Evolutionary conservation across 2,797 vertebrate species (phyloP), one percentile per base, ranked within the genome.

Genomic region (Myripristis jacobus): DNA sequence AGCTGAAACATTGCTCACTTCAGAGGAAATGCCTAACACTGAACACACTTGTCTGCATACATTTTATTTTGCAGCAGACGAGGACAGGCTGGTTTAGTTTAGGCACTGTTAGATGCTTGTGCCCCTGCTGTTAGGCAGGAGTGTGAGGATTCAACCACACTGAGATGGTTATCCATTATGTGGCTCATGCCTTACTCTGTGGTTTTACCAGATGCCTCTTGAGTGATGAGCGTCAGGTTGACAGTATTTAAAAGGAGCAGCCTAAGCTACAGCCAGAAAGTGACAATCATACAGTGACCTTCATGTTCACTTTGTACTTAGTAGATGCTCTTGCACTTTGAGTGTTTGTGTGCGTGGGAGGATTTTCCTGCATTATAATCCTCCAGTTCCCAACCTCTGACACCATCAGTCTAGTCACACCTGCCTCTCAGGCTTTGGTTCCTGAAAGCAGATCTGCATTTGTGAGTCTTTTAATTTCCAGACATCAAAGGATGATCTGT

Each of bases 401-500:
- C 51, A 64, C 71, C 71, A 86, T 81, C 79, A 73, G 59, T 83
- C 73, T 74, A 34, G 73, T 75, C 65, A 59, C 70, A 72, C 69
- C 59, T 81, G 78, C 75, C 74, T 85, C 70, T 72, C 83, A 85
- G 57, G 50, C 72, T 48, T 71, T 81, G 74, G 78, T 38, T 48
- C 82, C 79, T 36, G 1, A 66, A 75, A 69, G 77, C 70, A 79
- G 38, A 80, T 79, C 55, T 68, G 44, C 52, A 51, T 75, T 76
- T 67, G 67, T 55, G 75, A 66, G 27, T 75, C 59, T 82, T 54
- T 73, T 81, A 60, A 85, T 85, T 84, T 87, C 77, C 83, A 87
- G 86, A 75, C 63, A 89, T 85, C 79, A 81, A 38, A 75, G 62
- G 41, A 70, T 77, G 82, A 85, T 87, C 75, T 85, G 80, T 75